Evolutionary conservation across 2,113 vertebrate genomes (phyloP).

Genomic region (Sphyrna mokarran): DNA sequence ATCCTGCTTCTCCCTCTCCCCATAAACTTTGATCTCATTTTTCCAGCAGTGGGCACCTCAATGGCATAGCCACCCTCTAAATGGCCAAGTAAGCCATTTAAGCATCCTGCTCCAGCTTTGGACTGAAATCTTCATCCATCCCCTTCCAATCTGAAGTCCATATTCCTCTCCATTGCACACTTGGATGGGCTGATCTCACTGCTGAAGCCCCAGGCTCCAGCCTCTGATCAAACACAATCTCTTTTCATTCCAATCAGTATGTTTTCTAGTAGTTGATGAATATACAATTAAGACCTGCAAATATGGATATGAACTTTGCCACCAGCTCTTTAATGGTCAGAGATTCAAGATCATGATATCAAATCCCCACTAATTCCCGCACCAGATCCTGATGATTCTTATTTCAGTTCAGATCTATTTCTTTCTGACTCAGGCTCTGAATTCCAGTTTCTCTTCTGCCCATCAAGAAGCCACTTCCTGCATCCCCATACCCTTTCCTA

Average conservation of each 20-base stretch:
- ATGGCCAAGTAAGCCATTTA: not conserved
- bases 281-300: not conserved
- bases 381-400: not conserved
- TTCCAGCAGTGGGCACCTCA: not conserved
- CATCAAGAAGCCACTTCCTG: too few relatives aligned
- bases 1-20: too few relatives aligned
- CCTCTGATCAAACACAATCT: not conserved
- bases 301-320: not conserved
- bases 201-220: too few relatives aligned
- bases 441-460: not conserved
- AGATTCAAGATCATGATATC: not conserved
- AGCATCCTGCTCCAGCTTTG: not conserved
- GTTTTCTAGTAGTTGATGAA: not conserved
- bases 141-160: not conserved
- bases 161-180: not conserved
- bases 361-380: not conserved
- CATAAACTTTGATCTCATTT: not conserved
- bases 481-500: too few relatives aligned
- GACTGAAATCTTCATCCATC: not conserved
- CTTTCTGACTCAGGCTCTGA: not conserved
- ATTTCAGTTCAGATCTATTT: not conserved
- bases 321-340: not conserved
- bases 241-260: not conserved
- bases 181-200: not conserved
- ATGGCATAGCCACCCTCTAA: not conserved